These are phyloP conservation scores for Dinocampus coccinellae DNA, from an alignment of 2,888 invertebrate species.

Conservation along the genomic window DNA sequence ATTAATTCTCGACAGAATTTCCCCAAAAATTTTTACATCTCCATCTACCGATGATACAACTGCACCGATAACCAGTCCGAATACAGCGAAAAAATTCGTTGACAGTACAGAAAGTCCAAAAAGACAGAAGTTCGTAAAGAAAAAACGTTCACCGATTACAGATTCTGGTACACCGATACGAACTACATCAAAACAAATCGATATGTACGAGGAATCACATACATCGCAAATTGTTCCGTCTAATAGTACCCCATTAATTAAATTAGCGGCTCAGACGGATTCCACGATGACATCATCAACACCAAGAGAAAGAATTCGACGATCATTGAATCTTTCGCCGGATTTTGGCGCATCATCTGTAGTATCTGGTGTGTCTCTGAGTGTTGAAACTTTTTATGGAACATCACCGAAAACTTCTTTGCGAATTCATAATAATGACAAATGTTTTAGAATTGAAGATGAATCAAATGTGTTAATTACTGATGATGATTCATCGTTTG, in stretches of 20 bases:
- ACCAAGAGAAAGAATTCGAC: conserved; percentile 42
- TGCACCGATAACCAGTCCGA: conserved; percentile 37
- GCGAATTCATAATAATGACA: conserved; percentile 4
- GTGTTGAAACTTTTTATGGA: conserved; percentile 29
- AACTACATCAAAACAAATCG: conserved; percentile 21
- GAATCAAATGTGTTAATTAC: conserved; percentile 39
- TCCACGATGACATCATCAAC: conserved; percentile 41
- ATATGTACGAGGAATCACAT: not conserved
- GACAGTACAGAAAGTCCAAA: conserved; percentile 39
- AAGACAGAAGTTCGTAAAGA: conserved; percentile 36
- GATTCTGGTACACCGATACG: conserved; percentile 41
- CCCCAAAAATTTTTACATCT: conserved; percentile 19
- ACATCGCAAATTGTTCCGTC: conserved; percentile 26
- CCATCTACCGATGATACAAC: not conserved
- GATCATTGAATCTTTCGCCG: conserved; percentile 43
- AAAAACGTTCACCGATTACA: conserved; percentile 39
- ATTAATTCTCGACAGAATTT: conserved; percentile 34
- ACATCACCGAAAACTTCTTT: conserved; percentile 11
- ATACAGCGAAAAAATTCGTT: conserved; percentile 20
- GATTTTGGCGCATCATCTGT: conserved; percentile 21
- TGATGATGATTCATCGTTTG: conserved; percentile 36
- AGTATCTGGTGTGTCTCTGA: conserved; percentile 20
- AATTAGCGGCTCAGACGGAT: not conserved
- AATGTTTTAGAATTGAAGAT: conserved; percentile 36
- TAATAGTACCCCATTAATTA: conserved; percentile 27